Percentiles rank a stretch among this genome's conserved stretches.
phyloP scores from a whole-genome alignment of 2,113 vertebrate genomes.

The Phylloscopus trochilus region DNA sequence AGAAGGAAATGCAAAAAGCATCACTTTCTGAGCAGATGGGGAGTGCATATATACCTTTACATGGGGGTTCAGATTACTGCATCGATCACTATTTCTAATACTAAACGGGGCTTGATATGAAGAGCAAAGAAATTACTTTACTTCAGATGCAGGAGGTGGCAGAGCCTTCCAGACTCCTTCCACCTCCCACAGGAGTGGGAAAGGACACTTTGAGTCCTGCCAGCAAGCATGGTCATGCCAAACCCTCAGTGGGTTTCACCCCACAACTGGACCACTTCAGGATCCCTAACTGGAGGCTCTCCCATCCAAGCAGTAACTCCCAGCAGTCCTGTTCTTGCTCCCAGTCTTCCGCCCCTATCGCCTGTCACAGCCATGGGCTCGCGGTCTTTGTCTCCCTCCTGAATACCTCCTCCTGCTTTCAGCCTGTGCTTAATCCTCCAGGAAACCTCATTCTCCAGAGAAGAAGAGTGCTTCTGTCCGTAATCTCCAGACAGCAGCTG shows the following conservation, averaged over 20 bases:
- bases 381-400: not conserved
- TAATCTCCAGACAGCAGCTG: conserved; percentile 68
- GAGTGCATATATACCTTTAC: not conserved
- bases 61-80: not conserved
- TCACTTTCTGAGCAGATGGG: not conserved
- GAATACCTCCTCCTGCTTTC: conserved; percentile 32
- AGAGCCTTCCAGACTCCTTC: not conserved
- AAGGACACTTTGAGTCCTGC: not conserved
- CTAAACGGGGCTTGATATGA: not conserved
- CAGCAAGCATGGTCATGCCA: not conserved
- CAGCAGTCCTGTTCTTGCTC: not conserved
- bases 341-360: not conserved
- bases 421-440: conserved; percentile 49
- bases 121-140: not conserved
- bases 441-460: conserved; percentile 43
- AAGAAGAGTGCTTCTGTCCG: conserved; percentile 57
- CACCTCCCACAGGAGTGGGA: not conserved
- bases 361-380: not conserved
- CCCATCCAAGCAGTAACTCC: not conserved
- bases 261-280: not conserved
- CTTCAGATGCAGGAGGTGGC: not conserved
- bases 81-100: not conserved
- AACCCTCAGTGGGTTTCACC: not conserved
- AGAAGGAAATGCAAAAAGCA: not conserved
- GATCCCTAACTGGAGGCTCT: not conserved